These are phyloP conservation scores for Seriola rivoliana DNA, from an alignment of 2,113 vertebrate species.

Conservation along the genomic window DNA sequence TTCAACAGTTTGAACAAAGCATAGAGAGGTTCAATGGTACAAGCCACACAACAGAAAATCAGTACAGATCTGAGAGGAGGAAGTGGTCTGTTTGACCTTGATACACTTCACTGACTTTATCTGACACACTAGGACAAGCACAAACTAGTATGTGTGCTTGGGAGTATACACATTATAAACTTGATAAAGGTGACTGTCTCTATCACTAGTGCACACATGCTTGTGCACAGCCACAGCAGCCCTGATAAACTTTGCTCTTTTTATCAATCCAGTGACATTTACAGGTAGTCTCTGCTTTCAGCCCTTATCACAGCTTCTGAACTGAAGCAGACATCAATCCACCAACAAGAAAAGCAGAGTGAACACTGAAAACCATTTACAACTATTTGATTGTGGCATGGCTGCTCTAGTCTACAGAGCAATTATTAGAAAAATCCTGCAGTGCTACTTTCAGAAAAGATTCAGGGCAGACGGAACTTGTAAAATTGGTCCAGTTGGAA, in stretches of 20 bases:
- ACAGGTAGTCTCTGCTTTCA: conserved; percentile 55
- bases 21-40: neutral
- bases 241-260: conserved; percentile 54
- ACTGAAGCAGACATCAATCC: conserved; percentile 52
- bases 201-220: conserved; percentile 9
- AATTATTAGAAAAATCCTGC: conserved; percentile 8
- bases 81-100: conserved; percentile 50
- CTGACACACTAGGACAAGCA: conserved; percentile 5
- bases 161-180: conserved; percentile 19
- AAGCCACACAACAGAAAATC: conserved; percentile 32
- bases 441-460: neutral
- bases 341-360: conserved; percentile 16
- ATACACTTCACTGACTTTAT: conserved; percentile 44
- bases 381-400: neutral
- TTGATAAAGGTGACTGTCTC: conserved; percentile 45
- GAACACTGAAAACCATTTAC: neutral
- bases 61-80: conserved; percentile 8
- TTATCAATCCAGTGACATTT: conserved; percentile 65
- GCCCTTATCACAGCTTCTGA: conserved; percentile 45
- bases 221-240: conserved; percentile 5
- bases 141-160: conserved; percentile 21
- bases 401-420: neutral
- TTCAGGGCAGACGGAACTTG: neutral
- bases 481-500: conserved; percentile 12
- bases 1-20: conserved; percentile 21